A percentile compares a stretch with the other conserved stretches of the same genome.
phyloP scores from a whole-genome alignment of 1,140 invertebrate species.

The Drosophila parabipectinata region DNA sequence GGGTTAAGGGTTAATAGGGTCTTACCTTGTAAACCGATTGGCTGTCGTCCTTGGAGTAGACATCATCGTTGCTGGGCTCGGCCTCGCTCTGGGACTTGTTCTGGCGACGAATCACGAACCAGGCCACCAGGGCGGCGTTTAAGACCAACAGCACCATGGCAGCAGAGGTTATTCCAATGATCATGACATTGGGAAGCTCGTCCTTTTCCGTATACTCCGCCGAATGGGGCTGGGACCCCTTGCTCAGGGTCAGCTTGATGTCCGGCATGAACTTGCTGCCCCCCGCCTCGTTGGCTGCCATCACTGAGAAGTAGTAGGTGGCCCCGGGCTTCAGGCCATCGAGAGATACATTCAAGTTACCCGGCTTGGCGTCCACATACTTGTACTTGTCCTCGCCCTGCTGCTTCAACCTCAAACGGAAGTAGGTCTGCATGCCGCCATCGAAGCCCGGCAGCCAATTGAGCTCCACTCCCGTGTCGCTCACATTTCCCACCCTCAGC shows the following conservation, averaged over 20 bases:
- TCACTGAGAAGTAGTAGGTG: slow-evolving; percentile 94
- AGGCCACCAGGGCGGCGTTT: slow-evolving; percentile 92
- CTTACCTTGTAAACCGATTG: slow-evolving; percentile 85
- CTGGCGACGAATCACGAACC: slow-evolving; percentile 89
- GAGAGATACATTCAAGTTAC: slow-evolving; percentile 88
- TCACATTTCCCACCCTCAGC: slow-evolving; percentile 91
- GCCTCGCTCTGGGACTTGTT: slow-evolving; percentile 86
- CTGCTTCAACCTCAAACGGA: slow-evolving; percentile 89
- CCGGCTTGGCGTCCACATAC: slow-evolving; percentile 91
- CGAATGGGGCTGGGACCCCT: slow-evolving; percentile 86
- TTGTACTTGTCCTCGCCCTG: slow-evolving; percentile 86
- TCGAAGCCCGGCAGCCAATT: slow-evolving; percentile 97
- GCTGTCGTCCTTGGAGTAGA: slow-evolving; percentile 91
- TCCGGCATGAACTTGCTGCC: slow-evolving; percentile 92
- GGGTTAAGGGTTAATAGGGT: slow-evolving; percentile 4
- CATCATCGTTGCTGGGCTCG: slow-evolving; percentile 90
- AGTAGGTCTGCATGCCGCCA: slow-evolving; percentile 93
- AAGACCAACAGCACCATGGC: slow-evolving; percentile 90
- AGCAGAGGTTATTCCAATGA: slow-evolving; percentile 91
- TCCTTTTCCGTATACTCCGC: slow-evolving; percentile 88
- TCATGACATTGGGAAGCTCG: slow-evolving; percentile 90
- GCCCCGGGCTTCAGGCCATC: slow-evolving; percentile 91
- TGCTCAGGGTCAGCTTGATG: slow-evolving; percentile 87
- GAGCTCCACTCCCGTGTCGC: slow-evolving; percentile 92
- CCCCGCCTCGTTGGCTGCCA: slow-evolving; percentile 93